Evolutionary conservation across 35 echinoderm and acorn worm species (phyloP), one percentile per base, ranked within the genome.

Genomic region (Antedon bifida): DNA sequence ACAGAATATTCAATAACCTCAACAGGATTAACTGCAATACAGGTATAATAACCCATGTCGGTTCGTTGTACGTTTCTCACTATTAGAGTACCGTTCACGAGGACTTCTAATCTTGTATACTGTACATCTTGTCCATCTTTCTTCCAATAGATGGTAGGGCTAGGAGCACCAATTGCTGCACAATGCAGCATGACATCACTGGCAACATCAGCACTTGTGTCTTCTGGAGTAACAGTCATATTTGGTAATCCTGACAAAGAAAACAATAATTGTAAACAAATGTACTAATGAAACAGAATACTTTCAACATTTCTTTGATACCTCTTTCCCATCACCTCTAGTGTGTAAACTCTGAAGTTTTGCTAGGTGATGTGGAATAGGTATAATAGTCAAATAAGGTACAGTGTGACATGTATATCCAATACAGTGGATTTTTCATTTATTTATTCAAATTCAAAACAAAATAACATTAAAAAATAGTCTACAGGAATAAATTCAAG

Each of bases 21-120:
- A 31, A 97, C 87, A 1, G 77, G 33, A 76, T 92, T 97, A 74
- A 87, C 31, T 3, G 94, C 94, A 79, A 97, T 92, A 35, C 94
- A 97, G n/a, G 81, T 34, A 36, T 92, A 97, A 21, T 81, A 35
- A 8, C 85, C 94, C 94, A 97, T 97, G 34, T 92, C 94, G 31
- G 77, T 33, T 0, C 29, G 56, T 8, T 79, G 35, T 11, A 87
- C 73, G 29, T 84, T 64, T 9, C 5, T 26, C 31, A 92, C 56
- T 28, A 36, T 23, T 9, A 97, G 77, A 34, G 77, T 51, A 3
- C 86, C 82, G 45, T 76, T 76, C 34, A 31, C n/a, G 42, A 16
- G 80, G 16, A 82, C 56, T 81, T 64, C 78, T 30, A 74, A 34
- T 29, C 75, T 78, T 29, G 1, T 23, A 13, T 56, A 73, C 3